These are phyloP conservation scores for Dolichotis patagonum DNA, from an alignment of 2,113 vertebrate genomes.

Conservation along the genomic window DNA sequence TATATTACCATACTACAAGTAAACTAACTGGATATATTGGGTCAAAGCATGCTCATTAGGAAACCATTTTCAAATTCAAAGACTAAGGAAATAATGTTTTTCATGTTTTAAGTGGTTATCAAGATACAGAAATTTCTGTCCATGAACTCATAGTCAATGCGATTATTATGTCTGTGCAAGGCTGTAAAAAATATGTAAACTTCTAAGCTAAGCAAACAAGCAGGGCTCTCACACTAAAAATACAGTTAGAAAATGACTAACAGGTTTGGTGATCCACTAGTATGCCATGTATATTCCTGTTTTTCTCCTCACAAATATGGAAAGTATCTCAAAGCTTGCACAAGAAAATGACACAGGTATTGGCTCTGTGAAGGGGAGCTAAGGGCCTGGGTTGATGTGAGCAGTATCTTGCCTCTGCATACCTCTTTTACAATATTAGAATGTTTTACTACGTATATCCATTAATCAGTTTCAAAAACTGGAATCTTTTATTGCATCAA, in stretches of 20 bases:
- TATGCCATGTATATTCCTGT: background rate
- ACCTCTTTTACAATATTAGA: background rate
- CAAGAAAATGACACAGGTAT: background rate
- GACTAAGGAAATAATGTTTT: background rate
- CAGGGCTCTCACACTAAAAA: background rate
- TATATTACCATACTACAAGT: background rate
- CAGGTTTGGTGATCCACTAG: background rate
- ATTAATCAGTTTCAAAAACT: background rate
- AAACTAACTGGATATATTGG: background rate
- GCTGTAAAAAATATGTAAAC: background rate
- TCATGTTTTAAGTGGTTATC: background rate
- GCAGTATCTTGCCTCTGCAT: background rate
- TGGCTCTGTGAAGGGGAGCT: background rate
- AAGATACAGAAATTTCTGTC: conserved; percentile 43
- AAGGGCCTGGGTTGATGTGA: background rate
- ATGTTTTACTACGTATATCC: conserved; percentile 6
- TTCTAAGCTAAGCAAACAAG: background rate
- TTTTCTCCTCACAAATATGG: background rate
- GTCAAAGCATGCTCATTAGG: conserved; percentile 38
- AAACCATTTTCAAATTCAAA: conserved; percentile 30
- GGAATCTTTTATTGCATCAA: background rate
- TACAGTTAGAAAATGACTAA: background rate
- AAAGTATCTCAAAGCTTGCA: background rate
- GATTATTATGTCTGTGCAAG: conserved; percentile 13
- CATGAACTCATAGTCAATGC: background rate